Evolutionary conservation across 2,797 vertebrate genomes (phyloP), one percentile per base, ranked within the genome.

Genomic region (Sebastes cheni): DNA sequence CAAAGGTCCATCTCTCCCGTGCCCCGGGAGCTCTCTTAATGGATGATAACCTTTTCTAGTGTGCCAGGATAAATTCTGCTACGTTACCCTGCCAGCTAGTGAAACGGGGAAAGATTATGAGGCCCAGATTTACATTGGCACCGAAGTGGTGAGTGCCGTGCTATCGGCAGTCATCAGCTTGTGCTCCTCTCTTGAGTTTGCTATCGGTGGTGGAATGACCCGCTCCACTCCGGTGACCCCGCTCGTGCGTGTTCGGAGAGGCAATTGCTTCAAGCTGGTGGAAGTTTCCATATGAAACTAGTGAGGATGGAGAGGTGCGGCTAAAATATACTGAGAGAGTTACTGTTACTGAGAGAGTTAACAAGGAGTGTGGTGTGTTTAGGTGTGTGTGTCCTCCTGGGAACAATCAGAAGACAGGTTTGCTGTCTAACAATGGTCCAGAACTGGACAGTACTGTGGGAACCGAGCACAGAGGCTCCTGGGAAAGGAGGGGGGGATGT

Each of bases 371-470:
- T 8, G 20, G 22, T 66, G 67, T 75, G 65, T 86, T 79, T 82
- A 65, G 71, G 69, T 81, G 50, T 76, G 72, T 67, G 75, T 68
- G 14, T 75, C 50, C 81, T 84, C 77, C 29, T 13, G 75, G 87
- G 89, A 89, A 88, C 86, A 93, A 87, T 88, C 77, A 67, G 77
- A 77, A 71, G 91, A 91, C 88, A 91, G 83, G 83, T 90, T 25
- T 1, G 34, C 55, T 3, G 3, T 25, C 62, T 84, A 93, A 93
- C 92, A 94, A 93, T 92, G 91, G 80, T 25, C 56, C 68, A 79
- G 34, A 73, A 59, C 76, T 86, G 85, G 86, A 91, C 85, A 78
- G 84, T 50, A 84, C 72, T 93, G 93, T 95, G 94, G 93, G 94
- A 95, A 95, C 91, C 14, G 9, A 80, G 50, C 78, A 8, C 54